phyloP scores from a whole-genome alignment of 2,797 vertebrate genomes.

The Acanthiza pusilla region DNA sequence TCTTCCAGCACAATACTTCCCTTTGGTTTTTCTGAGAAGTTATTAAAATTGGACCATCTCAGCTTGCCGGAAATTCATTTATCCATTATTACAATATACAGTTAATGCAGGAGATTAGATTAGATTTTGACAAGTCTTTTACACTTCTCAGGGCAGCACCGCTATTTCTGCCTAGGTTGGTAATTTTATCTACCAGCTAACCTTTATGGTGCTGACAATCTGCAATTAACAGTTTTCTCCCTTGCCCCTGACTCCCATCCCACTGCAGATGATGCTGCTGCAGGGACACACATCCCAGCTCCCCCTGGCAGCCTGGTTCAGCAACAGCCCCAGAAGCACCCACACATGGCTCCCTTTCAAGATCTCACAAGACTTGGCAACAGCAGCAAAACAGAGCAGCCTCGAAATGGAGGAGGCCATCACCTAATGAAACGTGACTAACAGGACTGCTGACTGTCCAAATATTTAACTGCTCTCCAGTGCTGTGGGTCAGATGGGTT shows the following conservation, averaged over 20 bases:
- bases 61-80: constrained; percentile 3
- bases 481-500: background rate
- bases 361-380: background rate
- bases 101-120: constrained; percentile 28
- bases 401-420: background rate
- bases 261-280: background rate
- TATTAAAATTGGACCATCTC: constrained; percentile 27
- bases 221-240: background rate
- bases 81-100: background rate
- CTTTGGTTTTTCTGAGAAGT: constrained; percentile 5
- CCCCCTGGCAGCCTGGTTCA: background rate
- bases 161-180: constrained; percentile 6
- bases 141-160: background rate
- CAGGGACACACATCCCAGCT: background rate
- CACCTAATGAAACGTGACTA: constrained; percentile 35
- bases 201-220: background rate
- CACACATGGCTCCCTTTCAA: background rate
- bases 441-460: constrained; percentile 34
- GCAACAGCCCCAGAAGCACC: background rate
- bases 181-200: constrained; percentile 13
- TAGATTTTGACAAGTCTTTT: constrained; percentile 24
- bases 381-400: background rate
- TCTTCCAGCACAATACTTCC: background rate
- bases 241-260: background rate
- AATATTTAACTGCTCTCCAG: constrained; percentile 44